Evolutionary conservation across 2,888 invertebrate species (phyloP).

Genomic region (Cistogaster globosa): DNA sequence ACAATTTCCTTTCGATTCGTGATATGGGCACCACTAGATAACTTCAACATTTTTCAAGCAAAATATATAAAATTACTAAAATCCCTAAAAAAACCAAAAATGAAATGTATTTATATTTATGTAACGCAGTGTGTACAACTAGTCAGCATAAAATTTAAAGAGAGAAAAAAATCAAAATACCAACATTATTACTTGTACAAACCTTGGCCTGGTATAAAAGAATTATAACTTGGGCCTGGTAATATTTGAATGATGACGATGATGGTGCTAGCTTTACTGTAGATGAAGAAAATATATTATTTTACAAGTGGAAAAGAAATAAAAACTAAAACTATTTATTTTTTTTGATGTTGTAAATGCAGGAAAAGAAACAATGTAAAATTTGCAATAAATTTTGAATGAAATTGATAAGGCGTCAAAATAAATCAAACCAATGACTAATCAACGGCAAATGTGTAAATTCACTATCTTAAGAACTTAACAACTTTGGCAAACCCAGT

Average conservation of each 20-base stretch:
- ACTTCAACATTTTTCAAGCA: too few species aligned
- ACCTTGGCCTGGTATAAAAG: slow-evolving; percentile 7
- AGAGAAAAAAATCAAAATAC: not conserved
- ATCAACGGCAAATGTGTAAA: slow-evolving; percentile 75
- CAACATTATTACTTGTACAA: slow-evolving; percentile 8
- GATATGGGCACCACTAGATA: too few species aligned
- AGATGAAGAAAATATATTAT: slow-evolving; percentile 29
- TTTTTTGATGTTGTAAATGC: slow-evolving; percentile 57
- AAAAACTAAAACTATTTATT: too few species aligned
- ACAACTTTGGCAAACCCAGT: slow-evolving; percentile 58
- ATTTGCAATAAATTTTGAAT: slow-evolving; percentile 82
- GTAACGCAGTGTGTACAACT: not conserved
- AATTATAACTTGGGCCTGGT: slow-evolving; percentile 22
- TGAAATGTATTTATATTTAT: too few species aligned
- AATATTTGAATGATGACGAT: slow-evolving; percentile 61
- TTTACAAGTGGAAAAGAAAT: not conserved
- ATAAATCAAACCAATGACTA: slow-evolving; percentile 81
- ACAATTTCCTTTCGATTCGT: too few species aligned
- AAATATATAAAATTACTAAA: too few species aligned
- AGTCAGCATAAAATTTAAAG: slow-evolving; percentile 14
- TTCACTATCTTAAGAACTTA: slow-evolving; percentile 78
- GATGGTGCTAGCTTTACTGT: slow-evolving; percentile 52
- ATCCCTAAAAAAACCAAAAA: too few species aligned
- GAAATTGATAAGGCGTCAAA: slow-evolving; percentile 83
- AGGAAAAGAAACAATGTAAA: slow-evolving; percentile 76